A percentile compares a stretch with the other conserved stretches of the same genome.
These are phyloP conservation scores for Nesospiza acunhae DNA, from an alignment of 2,113 vertebrate genomes.

Conservation along the genomic window DNA sequence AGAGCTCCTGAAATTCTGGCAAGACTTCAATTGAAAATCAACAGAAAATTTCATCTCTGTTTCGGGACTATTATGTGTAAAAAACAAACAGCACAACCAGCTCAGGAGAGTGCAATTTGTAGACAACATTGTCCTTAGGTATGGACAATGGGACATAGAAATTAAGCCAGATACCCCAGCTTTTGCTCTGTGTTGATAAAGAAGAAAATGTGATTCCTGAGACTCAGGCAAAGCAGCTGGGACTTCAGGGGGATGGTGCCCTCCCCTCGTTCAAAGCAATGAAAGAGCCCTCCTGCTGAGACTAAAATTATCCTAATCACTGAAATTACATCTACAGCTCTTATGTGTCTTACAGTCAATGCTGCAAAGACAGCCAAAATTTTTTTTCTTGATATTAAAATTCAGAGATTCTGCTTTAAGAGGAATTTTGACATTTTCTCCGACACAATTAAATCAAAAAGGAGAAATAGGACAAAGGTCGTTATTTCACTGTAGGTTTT, in stretches of 20 bases:
- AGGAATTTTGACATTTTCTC: slow-evolving; percentile 16
- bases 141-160: not conserved
- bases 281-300: slow-evolving; percentile 11
- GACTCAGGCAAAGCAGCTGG: slow-evolving; percentile 14
- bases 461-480: not conserved
- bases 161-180: not conserved
- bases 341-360: not conserved
- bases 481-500: not conserved
- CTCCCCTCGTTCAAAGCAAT: not conserved
- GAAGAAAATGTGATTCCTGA: slow-evolving; percentile 14
- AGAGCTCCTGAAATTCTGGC: not conserved
- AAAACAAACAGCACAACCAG: not conserved
- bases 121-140: not conserved
- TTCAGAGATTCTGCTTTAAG: slow-evolving; percentile 12
- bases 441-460: not conserved
- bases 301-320: slow-evolving; percentile 49
- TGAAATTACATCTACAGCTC: slow-evolving; percentile 18
- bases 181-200: slow-evolving; percentile 25
- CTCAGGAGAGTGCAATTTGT: not conserved
- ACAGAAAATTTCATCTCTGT: slow-evolving; percentile 4
- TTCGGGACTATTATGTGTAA: not conserved
- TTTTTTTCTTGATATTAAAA: not conserved
- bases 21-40: slow-evolving; percentile 20
- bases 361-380: not conserved
- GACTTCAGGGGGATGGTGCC: not conserved